phyloP scores from a whole-genome alignment of 2,113 vertebrate species.

The Chrysemys picta region DNA sequence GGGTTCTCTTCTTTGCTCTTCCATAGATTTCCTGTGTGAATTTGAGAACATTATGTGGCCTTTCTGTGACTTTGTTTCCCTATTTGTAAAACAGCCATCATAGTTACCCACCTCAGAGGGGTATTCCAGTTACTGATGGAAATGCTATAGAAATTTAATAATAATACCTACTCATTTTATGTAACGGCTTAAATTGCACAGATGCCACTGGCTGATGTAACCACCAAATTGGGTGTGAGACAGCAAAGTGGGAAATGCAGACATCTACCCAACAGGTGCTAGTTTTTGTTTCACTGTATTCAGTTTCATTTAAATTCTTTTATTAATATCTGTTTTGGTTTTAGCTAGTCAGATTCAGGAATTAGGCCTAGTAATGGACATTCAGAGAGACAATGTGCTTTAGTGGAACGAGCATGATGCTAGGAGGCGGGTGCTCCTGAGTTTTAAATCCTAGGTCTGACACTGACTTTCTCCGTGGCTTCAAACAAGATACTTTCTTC shows the following conservation, averaged over 20 bases:
- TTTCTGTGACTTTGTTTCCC: neutral
- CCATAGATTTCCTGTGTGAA: neutral
- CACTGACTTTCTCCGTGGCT: neutral
- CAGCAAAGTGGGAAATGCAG: neutral
- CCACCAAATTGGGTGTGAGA: neutral
- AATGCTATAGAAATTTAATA: neutral
- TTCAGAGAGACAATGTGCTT: no score
- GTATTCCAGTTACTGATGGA: neutral
- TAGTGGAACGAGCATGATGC: no score
- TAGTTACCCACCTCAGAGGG: neutral
- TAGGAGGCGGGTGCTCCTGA: neutral
- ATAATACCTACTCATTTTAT: neutral
- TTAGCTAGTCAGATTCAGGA: neutral
- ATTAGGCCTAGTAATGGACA: no score
- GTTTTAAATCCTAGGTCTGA: neutral
- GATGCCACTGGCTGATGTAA: neutral
- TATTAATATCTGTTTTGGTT: rapidly evolving
- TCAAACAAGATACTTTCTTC: neutral
- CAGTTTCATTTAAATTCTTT: neutral
- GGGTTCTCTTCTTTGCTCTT: neutral
- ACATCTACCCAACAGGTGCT: neutral
- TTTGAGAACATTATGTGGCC: neutral
- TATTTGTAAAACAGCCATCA: neutral
- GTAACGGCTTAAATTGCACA: neutral
- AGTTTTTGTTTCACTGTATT: neutral